phyloP scores from a whole-genome alignment of 2,888 invertebrate species.

The Oscheius sp. region DNA sequence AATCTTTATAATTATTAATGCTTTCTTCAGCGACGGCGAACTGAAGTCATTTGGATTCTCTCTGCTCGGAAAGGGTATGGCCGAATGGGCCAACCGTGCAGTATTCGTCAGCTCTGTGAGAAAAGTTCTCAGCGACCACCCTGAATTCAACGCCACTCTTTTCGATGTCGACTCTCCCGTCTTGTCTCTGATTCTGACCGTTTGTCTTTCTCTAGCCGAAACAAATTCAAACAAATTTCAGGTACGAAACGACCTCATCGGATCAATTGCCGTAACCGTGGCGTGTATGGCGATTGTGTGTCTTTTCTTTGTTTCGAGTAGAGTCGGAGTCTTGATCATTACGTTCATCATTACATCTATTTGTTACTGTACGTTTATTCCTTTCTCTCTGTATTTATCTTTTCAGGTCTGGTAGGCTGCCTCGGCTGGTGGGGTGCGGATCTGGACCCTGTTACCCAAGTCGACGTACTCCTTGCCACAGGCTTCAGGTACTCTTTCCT shows the following conservation, averaged over 20 bases:
- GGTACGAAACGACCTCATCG: constrained; percentile 58
- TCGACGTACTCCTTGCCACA: constrained; percentile 71
- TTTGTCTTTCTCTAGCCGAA: constrained; percentile 28
- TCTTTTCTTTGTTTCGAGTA: constrained; percentile 66
- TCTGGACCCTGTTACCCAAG: constrained; percentile 70
- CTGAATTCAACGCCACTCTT: constrained; percentile 68
- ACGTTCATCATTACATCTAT: constrained; percentile 67
- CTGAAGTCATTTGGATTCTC: constrained; percentile 46
- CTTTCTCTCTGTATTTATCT: no score
- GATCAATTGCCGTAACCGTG: constrained; percentile 67
- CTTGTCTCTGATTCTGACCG: constrained; percentile 65
- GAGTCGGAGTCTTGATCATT: constrained; percentile 65
- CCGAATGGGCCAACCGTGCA: constrained; percentile 71
- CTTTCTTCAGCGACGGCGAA: constrained; percentile 15
- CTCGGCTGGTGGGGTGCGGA: constrained; percentile 72
- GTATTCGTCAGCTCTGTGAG: constrained; percentile 51
- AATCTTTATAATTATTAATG: neutral
- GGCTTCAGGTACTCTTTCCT: constrained; percentile 58
- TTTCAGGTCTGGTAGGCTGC: constrained; percentile 67
- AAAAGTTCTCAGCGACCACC: constrained; percentile 44
- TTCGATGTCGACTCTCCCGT: constrained; percentile 71
- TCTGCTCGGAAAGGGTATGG: constrained; percentile 66
- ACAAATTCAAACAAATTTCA: neutral
- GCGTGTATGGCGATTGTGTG: constrained; percentile 71
- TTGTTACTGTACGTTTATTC: constrained; percentile 62